Evolutionary conservation across 2,113 vertebrate genomes (phyloP).

Genomic region (Microtus pennsylvanicus): DNA sequence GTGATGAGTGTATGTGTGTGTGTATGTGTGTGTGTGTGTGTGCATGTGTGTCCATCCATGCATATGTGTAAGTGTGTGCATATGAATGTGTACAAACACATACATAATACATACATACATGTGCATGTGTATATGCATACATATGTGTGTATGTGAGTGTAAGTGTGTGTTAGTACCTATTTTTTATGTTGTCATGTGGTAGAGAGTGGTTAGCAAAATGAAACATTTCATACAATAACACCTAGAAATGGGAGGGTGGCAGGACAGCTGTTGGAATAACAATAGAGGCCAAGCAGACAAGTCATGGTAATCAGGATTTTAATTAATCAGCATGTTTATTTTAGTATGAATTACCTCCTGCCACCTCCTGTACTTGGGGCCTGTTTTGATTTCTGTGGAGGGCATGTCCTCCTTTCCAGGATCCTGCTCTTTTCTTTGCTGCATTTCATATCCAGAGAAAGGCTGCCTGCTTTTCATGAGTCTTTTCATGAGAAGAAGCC

Average conservation of each 20-base stretch:
- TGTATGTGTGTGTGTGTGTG: too few species aligned
- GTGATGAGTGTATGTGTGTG: not conserved
- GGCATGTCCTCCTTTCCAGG: not conserved
- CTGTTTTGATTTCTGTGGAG: conserved; percentile 37
- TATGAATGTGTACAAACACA: too few species aligned
- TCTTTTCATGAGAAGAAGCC: conserved; percentile 32
- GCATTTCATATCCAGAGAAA: not conserved
- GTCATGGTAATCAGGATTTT: conserved; percentile 50
- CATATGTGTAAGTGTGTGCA: not conserved
- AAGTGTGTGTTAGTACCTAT: not conserved
- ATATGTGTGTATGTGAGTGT: not conserved
- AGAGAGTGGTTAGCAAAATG: not conserved
- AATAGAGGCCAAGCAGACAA: not conserved
- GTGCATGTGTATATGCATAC: not conserved
- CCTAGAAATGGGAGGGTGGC: conserved; percentile 47
- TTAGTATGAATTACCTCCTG: conserved; percentile 43
- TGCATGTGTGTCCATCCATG: not conserved
- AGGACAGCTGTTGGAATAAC: not conserved
- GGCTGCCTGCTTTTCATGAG: not conserved
- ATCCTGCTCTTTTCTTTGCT: not conserved
- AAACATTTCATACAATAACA: not conserved
- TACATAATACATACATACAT: not conserved
- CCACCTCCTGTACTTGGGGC: conserved; percentile 35
- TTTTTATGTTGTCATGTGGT: not conserved
- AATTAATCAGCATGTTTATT: conserved; percentile 69